These are phyloP conservation scores for Epicampocera succincta DNA, from an alignment of 2,888 invertebrate species.

Conservation along the genomic window DNA sequence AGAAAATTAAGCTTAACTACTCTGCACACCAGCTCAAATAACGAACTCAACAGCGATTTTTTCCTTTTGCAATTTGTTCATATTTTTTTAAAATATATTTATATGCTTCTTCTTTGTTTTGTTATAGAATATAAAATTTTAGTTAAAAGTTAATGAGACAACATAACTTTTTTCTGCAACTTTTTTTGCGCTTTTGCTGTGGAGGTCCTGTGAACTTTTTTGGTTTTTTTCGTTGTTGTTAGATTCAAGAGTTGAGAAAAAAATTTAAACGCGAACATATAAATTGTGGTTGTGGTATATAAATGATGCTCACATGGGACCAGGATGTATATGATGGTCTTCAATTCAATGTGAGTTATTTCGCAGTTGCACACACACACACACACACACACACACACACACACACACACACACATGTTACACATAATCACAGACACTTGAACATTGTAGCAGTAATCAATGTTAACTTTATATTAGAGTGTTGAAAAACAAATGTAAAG, in stretches of 20 bases:
- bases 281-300: slow-evolving; percentile 69
- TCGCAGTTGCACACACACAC: slow-evolving; percentile 6
- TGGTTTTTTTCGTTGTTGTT: slow-evolving; percentile 6
- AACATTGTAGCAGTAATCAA: slow-evolving; percentile 72
- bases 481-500: slow-evolving; percentile 64
- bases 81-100: slow-evolving; percentile 31
- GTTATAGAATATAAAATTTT: slow-evolving; percentile 60
- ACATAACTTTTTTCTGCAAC: slow-evolving; percentile 65
- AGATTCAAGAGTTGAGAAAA: slow-evolving; percentile 36
- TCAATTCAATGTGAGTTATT: slow-evolving; percentile 63
- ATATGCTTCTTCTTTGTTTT: slow-evolving; percentile 36
- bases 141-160: slow-evolving; percentile 72
- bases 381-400: background rate
- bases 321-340: slow-evolving; percentile 63
- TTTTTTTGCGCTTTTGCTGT: slow-evolving; percentile 34
- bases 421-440: background rate
- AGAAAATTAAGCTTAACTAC: slow-evolving; percentile 68
- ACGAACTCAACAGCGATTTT: slow-evolving; percentile 39
- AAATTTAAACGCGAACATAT: slow-evolving; percentile 48
- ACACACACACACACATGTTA: background rate
- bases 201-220: slow-evolving; percentile 54
- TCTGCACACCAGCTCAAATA: slow-evolving; percentile 64
- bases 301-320: slow-evolving; percentile 69
- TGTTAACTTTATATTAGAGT: slow-evolving; percentile 71
- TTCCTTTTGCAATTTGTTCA: slow-evolving; percentile 21